These are phyloP conservation scores for human (Homo sapiens) DNA, from an alignment of 2,113 vertebrate genomes.

Conservation along the genomic window GRCh38 chr12:78787501-78788000, in stretches of 20 bases:
- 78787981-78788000: background rate
- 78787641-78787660: background rate
- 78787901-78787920: background rate
- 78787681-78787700: background rate
- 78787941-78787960: background rate
- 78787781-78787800: background rate
- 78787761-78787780: background rate
- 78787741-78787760: background rate
- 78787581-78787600: background rate
- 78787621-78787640: background rate
- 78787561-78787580: background rate
- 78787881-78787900: background rate
- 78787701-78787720: background rate
- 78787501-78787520: background rate
- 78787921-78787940: background rate
- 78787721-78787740: background rate
- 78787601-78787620: background rate
- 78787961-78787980: background rate
- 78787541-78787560: background rate
- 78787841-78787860: background rate
- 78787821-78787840: background rate
- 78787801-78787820: background rate
- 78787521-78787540: background rate
- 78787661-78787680: background rate
- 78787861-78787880: background rate